Evolutionary conservation across 2,113 vertebrate genomes (phyloP).

Genomic region (Petrocephalus microphthalmus): DNA sequence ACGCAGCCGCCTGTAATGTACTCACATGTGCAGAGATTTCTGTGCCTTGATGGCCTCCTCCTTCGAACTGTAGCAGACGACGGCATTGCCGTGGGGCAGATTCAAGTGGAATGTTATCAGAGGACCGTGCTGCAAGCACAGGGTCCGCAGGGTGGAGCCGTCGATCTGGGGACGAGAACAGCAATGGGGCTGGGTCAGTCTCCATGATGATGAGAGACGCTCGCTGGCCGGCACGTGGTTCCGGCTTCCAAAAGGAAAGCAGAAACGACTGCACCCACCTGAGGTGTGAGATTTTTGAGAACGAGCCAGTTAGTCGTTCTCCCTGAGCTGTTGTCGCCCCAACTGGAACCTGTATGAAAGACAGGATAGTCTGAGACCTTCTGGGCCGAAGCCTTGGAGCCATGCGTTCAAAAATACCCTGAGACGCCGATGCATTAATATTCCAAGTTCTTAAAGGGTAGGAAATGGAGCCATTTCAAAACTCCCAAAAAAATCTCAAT

Average conservation of each 20-base stretch:
- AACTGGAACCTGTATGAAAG: constrained; percentile 75
- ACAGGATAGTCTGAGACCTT: neutral
- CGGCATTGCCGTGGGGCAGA: constrained; percentile 92
- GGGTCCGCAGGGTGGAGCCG: constrained; percentile 93
- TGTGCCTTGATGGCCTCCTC: constrained; percentile 99
- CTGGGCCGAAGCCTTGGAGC: neutral
- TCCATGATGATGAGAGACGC: neutral
- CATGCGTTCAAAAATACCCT: neutral
- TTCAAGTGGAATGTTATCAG: constrained; percentile 99
- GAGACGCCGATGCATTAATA: neutral
- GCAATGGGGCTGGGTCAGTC: neutral
- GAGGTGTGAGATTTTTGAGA: constrained; percentile 99
- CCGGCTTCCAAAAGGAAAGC: neutral
- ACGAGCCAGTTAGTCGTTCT: constrained; percentile 95
- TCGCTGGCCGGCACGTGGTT: neutral
- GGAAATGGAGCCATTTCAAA: neutral
- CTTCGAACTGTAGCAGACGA: constrained; percentile 97
- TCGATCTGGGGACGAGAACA: constrained; percentile 70
- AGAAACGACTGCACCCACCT: constrained; percentile 60
- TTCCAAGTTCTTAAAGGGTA: neutral
- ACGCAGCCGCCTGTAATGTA: neutral
- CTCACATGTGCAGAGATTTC: constrained; percentile 99
- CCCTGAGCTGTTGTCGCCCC: constrained; percentile 98
- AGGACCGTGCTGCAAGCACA: constrained; percentile 99
- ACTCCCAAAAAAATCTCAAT: neutral